These are phyloP conservation scores for Bryconaethiops microstoma DNA, from an alignment of 2,797 vertebrate genomes.

Conservation along the genomic window DNA sequence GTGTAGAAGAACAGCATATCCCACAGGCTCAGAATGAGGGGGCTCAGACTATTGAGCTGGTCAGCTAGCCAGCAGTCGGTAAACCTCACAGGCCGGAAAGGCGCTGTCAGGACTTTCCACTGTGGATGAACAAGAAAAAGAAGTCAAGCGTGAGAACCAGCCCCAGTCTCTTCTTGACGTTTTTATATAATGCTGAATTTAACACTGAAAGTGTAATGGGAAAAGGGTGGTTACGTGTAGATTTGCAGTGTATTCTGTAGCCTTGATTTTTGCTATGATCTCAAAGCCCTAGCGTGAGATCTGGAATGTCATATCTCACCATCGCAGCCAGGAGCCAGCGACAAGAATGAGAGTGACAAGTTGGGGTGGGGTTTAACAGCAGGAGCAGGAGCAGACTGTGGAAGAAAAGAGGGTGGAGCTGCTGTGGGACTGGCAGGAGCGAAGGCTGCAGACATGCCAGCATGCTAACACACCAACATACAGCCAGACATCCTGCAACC, in stretches of 20 bases:
- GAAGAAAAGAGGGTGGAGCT: slow-evolving; percentile 84
- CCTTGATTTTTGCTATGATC: background rate
- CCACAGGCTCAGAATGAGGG: slow-evolving; percentile 83
- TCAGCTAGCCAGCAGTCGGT: slow-evolving; percentile 90
- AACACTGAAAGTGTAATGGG: too few relatives aligned
- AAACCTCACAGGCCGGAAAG: slow-evolving; percentile 86
- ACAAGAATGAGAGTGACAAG: slow-evolving; percentile 81
- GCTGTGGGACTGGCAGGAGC: slow-evolving; percentile 76
- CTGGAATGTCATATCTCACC: slow-evolving; percentile 47
- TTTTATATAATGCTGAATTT: too few relatives aligned
- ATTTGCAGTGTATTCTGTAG: background rate
- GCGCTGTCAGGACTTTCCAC: slow-evolving; percentile 86
- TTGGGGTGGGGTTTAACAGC: slow-evolving; percentile 86
- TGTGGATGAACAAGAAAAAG: slow-evolving; percentile 53
- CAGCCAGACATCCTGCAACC: slow-evolving; percentile 85
- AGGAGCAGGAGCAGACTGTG: slow-evolving; percentile 86
- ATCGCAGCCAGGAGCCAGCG: slow-evolving; percentile 85
- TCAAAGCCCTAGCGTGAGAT: background rate
- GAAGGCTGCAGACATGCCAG: slow-evolving; percentile 82
- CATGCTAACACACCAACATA: slow-evolving; percentile 86
- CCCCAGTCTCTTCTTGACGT: too few relatives aligned
- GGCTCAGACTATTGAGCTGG: slow-evolving; percentile 86
- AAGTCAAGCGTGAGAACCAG: too few relatives aligned
- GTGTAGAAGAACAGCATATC: slow-evolving; percentile 80
- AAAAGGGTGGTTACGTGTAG: too few relatives aligned